Evolutionary conservation across 2,888 invertebrate genomes (phyloP), one percentile per base, ranked within the genome.

Genomic region (Seira ritae): DNA sequence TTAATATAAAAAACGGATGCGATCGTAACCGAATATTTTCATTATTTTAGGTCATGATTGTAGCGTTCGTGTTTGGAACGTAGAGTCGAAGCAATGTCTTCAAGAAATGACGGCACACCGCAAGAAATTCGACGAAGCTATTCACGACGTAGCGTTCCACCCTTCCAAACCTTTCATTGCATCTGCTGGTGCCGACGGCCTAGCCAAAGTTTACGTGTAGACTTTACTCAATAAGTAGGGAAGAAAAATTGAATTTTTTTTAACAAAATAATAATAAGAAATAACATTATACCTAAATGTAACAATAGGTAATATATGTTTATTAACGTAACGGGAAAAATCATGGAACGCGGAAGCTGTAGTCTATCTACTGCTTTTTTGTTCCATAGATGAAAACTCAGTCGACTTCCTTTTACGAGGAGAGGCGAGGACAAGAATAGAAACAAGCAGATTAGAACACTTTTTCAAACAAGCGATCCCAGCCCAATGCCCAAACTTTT

Each of bases 21-120:
- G n/a, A n/a, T n/a, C n/a, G n/a, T n/a, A n/a, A 3, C n/a, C n/a
- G 73, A 17, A 10, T 23, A 22, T 15, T 74, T 24, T 8, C 60
- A 31, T 55, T 60, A 72, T 62, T 4, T 83, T 89, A 93, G 93
- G 95, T 91, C 99, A 99, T 92, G 99, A 99, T 92, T 98, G 98
- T 92, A 99, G 99, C 90, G 96, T 99, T 91, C 95, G 99, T 90
- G 93, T 99, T 90, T 99, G 99, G 99, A 98, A 99, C 93, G 93
- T 99, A 91, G 98, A 99, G 93, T 98, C 96, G 92, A 98, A 98
- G 92, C 97, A 98, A 85, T 99, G 99, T 93, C 97, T 99, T 90
- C 99, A 99, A 92, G 99, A 99, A 92, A 99, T 99, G 91, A 99
- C 99, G 76, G 98, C 98, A 89, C 99, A 99, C 92, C 95, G 99